Conservation (phyloP, 2,888 invertebrate species). For the Acleris literana region DNA sequence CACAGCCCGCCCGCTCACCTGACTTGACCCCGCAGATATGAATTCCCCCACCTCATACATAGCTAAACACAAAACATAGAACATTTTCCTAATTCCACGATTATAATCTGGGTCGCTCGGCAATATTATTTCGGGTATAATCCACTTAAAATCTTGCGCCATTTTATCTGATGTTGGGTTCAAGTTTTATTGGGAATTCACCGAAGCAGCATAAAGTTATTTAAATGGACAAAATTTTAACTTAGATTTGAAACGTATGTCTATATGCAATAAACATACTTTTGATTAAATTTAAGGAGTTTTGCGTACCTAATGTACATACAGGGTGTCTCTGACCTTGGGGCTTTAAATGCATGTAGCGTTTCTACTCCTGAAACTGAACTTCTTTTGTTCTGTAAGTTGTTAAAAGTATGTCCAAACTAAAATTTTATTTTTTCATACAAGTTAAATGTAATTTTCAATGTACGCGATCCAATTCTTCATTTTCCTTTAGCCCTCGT, state of each 20-base stretch:
- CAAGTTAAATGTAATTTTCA: too few relatives aligned
- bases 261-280: not conserved
- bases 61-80: constrained; percentile 49
- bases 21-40: constrained; percentile 48
- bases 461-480: too few relatives aligned
- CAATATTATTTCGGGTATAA: constrained; percentile 28
- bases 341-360: too few relatives aligned
- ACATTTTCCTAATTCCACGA: constrained; percentile 55
- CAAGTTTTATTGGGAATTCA: constrained; percentile 17
- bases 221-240: constrained; percentile 8
- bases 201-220: constrained; percentile 16
- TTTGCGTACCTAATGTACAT: not conserved
- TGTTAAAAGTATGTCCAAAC: too few relatives aligned
- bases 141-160: constrained; percentile 22
- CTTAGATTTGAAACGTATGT: not conserved
- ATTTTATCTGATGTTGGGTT: constrained; percentile 24
- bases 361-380: too few relatives aligned
- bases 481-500: too few relatives aligned
- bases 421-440: too few relatives aligned
- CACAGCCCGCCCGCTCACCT: constrained; percentile 23
- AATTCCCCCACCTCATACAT: constrained; percentile 43
- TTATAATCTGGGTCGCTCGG: constrained; percentile 30
- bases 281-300: not conserved
- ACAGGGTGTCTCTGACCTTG: too few relatives aligned
- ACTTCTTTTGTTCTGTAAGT: too few relatives aligned